Conservation (phyloP, 92 coral and sea anemone genomes). For the Porites evermanni region DNA sequence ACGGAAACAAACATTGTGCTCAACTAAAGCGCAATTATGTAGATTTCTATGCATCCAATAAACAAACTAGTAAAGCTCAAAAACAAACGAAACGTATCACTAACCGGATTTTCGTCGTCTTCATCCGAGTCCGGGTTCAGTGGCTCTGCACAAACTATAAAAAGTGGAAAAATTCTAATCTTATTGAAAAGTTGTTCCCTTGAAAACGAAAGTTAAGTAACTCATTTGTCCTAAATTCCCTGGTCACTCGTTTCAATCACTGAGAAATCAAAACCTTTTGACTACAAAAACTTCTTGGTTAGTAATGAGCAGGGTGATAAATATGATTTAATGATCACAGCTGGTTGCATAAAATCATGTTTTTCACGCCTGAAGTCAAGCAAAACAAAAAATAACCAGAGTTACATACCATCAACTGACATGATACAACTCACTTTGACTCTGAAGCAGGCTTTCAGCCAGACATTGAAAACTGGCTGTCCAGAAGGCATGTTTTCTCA, state of each 20-base stretch:
- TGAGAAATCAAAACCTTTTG: background rate
- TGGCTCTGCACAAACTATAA: constrained; percentile 97
- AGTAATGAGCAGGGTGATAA: background rate
- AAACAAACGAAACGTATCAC: constrained; percentile 23
- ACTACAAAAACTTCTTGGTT: background rate
- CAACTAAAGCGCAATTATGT: constrained; percentile 16
- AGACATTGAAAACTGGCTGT: no score
- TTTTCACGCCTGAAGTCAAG: background rate
- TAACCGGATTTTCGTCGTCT: constrained; percentile 94
- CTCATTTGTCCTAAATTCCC: background rate
- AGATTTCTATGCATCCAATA: constrained; percentile 34
- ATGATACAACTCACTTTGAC: no score
- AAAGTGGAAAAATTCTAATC: background rate
- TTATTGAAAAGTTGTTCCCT: background rate
- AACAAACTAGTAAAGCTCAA: constrained; percentile 11
- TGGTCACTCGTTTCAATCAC: background rate
- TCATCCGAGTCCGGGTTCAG: constrained; percentile 95
- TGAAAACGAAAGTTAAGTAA: no score
- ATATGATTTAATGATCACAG: constrained; percentile 2
- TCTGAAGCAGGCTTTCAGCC: no score
- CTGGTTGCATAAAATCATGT: background rate
- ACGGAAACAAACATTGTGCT: constrained; percentile 7
- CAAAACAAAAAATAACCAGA: no score
- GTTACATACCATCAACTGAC: no score
- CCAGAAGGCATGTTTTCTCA: no score